Evolutionary conservation across 2,797 vertebrate species (phyloP).

Genomic region (Podarcis lilfordi): DNA sequence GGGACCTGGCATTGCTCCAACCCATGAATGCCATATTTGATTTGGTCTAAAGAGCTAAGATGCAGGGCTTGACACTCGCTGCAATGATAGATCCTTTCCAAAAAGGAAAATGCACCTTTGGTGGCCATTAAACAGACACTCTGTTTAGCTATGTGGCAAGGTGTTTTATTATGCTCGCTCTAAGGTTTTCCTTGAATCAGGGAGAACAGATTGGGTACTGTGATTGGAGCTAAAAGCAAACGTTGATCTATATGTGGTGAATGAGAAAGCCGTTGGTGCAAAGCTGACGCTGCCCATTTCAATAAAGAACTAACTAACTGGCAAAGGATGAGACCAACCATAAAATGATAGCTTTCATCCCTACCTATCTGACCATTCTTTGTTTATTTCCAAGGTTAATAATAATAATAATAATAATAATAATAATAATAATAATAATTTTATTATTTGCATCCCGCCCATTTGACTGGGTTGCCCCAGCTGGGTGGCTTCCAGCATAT

Average conservation of each 20-base stretch:
- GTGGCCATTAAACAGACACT: constrained; percentile 8
- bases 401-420: too few species aligned
- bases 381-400: not conserved
- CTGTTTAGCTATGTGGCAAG: constrained; percentile 26
- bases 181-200: not conserved
- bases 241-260: rapidly evolving
- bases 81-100: rapidly evolving
- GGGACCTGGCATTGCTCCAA: not conserved
- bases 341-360: not conserved
- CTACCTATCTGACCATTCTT: not conserved
- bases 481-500: too few species aligned
- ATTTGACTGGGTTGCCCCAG: too few species aligned
- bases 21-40: not conserved
- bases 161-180: not conserved
- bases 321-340: not conserved
- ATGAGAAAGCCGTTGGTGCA: rapidly evolving
- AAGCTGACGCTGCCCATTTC: not conserved
- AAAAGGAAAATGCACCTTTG: constrained; percentile 23
- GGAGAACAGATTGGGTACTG: rapidly evolving
- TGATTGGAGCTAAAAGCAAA: not conserved
- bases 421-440: too few species aligned
- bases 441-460: too few species aligned
- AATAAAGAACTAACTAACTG: not conserved
- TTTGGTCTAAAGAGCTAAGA: not conserved
- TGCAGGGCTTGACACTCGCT: rapidly evolving